Conservation (phyloP, 2,888 invertebrate species). For the Polia nebulosa region DNA sequence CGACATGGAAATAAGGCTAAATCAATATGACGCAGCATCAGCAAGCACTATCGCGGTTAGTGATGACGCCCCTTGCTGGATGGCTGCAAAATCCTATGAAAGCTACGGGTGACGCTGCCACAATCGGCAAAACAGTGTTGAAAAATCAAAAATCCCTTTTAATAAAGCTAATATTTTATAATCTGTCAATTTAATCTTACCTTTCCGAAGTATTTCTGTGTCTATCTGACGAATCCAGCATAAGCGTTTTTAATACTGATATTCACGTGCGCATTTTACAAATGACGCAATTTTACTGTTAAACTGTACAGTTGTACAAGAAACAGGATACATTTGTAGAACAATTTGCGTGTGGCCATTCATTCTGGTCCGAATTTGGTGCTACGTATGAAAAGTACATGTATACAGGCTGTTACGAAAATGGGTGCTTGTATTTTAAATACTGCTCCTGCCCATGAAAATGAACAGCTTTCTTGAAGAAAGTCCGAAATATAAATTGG, state of each 20-base stretch:
- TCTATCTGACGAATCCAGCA: neutral
- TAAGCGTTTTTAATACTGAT: neutral
- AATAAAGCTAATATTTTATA: neutral
- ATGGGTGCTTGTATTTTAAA: no score
- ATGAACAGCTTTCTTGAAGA: no score
- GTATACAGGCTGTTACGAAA: no score
- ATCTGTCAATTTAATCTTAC: neutral
- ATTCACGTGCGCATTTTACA: neutral
- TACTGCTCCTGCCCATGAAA: no score
- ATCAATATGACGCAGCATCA: conserved; percentile 27
- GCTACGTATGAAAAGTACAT: no score
- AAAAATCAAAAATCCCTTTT: neutral
- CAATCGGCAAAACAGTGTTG: neutral
- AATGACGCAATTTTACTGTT: neutral
- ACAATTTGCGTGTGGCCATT: no score
- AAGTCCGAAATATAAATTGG: no score
- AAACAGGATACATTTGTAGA: neutral
- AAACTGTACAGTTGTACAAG: neutral
- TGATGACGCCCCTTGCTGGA: conserved; percentile 10
- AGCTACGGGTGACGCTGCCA: neutral
- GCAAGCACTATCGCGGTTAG: conserved; percentile 25
- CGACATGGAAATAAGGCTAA: conserved; percentile 31
- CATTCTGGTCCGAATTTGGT: no score
- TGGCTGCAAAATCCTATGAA: neutral
- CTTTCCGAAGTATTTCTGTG: neutral